These are phyloP conservation scores for Scolanthus callimorphus DNA, from an alignment of 92 coral and sea anemone genomes.

Conservation along the genomic window DNA sequence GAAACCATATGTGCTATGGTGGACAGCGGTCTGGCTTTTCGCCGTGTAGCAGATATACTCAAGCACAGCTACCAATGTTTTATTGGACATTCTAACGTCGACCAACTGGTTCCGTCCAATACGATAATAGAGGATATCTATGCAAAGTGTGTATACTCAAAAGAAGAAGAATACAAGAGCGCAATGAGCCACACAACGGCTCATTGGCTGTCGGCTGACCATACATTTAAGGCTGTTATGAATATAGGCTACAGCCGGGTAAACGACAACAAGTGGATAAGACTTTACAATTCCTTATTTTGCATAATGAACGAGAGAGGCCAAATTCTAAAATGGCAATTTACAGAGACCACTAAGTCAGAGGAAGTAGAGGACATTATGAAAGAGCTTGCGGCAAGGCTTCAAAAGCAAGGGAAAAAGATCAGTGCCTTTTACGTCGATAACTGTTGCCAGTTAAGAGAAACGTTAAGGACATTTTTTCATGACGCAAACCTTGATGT, in stretches of 20 bases:
- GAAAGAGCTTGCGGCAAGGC: not conserved
- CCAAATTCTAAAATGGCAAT: constrained; percentile 16
- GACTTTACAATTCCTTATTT: constrained; percentile 1
- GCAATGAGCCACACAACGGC: constrained; percentile 13
- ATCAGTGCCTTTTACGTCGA: constrained; percentile 7
- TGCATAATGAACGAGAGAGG: constrained; percentile 10
- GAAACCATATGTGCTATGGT: not conserved
- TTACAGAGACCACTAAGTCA: not conserved
- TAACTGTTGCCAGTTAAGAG: constrained; percentile 11
- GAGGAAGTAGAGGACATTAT: not conserved
- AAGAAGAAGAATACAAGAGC: too few relatives aligned
- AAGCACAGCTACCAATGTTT: not conserved
- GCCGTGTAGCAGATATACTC: not conserved
- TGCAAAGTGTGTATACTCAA: not conserved
- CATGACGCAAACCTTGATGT: constrained; percentile 4
- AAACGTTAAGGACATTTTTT: not conserved
- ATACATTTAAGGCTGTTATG: constrained; percentile 19
- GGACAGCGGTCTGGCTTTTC: not conserved
- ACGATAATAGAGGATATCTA: not conserved
- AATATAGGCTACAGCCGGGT: constrained; percentile 12
- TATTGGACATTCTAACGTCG: too few relatives aligned
- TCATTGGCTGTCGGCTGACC: constrained; percentile 32
- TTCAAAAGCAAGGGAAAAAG: not conserved
- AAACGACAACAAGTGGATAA: constrained; percentile 14
- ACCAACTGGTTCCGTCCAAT: not conserved